These are phyloP conservation scores for Popillia japonica DNA, from an alignment of 1,140 invertebrate species.

Conservation along the genomic window DNA sequence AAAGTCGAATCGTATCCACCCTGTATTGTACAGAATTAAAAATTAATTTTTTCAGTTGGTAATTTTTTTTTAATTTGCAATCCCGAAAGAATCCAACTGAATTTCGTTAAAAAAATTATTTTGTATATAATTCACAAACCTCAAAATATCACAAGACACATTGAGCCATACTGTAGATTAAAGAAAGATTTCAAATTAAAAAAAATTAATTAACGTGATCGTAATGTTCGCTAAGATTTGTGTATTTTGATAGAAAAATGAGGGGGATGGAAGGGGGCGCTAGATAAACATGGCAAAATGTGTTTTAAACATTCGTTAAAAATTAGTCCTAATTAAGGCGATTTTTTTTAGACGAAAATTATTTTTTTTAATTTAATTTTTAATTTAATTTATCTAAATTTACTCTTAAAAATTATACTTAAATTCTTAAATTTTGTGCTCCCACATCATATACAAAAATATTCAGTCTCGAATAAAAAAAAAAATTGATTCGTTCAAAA, in stretches of 20 bases:
- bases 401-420: no score
- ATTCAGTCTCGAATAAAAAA: not conserved
- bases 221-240: slow-evolving; percentile 7
- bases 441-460: no score
- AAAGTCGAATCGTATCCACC: not conserved
- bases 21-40: not conserved
- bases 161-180: slow-evolving; percentile 57
- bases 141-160: slow-evolving; percentile 62
- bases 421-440: no score
- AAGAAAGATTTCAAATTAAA: no score
- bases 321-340: not conserved
- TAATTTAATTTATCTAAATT: no score
- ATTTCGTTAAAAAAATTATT: not conserved
- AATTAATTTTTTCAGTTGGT: not conserved
- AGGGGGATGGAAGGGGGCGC: not conserved
- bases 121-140: slow-evolving; percentile 55
- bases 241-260: not conserved
- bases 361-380: no score
- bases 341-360: no score
- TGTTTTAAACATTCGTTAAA: slow-evolving; percentile 45
- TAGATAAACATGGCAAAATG: slow-evolving; percentile 50
- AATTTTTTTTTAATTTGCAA: not conserved
- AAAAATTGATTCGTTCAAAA: not conserved
- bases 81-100: not conserved
- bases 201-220: slow-evolving; percentile 32